Percentiles rank a stretch among this genome's conserved stretches.
phyloP scores from a whole-genome alignment of 2,797 vertebrate species.

The Sebastes kiyomatsui region DNA sequence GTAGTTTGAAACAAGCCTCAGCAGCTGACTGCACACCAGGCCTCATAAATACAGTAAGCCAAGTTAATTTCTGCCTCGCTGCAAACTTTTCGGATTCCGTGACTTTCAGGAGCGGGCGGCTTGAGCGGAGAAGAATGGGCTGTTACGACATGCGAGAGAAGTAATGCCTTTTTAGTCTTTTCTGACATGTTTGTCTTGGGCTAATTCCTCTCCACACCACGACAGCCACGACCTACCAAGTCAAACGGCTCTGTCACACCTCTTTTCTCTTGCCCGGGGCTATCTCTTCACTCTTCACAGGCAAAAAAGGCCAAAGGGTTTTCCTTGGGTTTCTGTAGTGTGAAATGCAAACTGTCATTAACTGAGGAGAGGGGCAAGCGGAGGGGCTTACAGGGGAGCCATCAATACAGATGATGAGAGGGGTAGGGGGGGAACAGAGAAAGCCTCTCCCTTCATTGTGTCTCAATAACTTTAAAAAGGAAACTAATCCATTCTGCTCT shows the following conservation, averaged over 20 bases:
- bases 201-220: conserved; percentile 76
- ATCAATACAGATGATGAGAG: conserved; percentile 77
- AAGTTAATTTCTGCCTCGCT: conserved; percentile 54
- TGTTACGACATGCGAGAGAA: conserved; percentile 20
- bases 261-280: conserved; percentile 53
- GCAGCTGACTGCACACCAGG: neutral
- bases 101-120: conserved; percentile 36
- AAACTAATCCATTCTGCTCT: conserved; percentile 83
- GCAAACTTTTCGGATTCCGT: conserved; percentile 69
- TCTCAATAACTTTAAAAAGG: conserved; percentile 83
- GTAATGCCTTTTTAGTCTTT: conserved; percentile 62
- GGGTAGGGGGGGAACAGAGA: conserved; percentile 29
- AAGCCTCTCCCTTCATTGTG: conserved; percentile 80
- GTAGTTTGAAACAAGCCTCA: neutral
- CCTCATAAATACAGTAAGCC: conserved; percentile 35
- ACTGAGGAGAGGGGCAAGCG: conserved; percentile 56
- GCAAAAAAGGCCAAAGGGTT: conserved; percentile 69
- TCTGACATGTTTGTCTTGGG: conserved; percentile 72
- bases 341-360: conserved; percentile 82
- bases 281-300: conserved; percentile 62
- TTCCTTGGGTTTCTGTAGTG: conserved; percentile 63
- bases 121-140: conserved; percentile 58
- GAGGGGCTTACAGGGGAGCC: conserved; percentile 68
- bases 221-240: conserved; percentile 67
- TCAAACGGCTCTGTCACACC: conserved; percentile 71